Evolutionary conservation across 2,888 invertebrate species (phyloP).

Genomic region (Lycophotia porphyrea): DNA sequence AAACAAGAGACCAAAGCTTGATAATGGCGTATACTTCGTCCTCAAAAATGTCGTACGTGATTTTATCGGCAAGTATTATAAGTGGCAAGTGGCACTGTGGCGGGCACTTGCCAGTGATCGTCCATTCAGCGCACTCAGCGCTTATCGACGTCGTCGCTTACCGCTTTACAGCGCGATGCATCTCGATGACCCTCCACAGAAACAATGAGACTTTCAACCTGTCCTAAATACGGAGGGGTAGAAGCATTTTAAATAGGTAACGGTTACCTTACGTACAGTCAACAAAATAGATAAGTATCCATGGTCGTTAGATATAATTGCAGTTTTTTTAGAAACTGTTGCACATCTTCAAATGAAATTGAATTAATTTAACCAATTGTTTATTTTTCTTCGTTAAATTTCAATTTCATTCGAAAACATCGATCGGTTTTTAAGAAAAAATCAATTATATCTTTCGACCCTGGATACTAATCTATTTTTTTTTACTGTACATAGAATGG

Average conservation of each 20-base stretch:
- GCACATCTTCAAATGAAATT: too few relatives aligned
- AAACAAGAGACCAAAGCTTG: neutral
- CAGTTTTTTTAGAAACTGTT: too few relatives aligned
- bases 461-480: too few relatives aligned
- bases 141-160: slow-evolving; percentile 80
- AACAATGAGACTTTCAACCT: slow-evolving; percentile 68
- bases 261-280: too few relatives aligned
- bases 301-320: too few relatives aligned
- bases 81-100: slow-evolving; percentile 55
- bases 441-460: too few relatives aligned
- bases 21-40: neutral
- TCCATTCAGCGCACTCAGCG: slow-evolving; percentile 84
- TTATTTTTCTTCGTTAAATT: too few relatives aligned
- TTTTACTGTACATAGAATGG: too few relatives aligned
- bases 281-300: too few relatives aligned
- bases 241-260: neutral
- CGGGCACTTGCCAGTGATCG: slow-evolving; percentile 80
- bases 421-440: too few relatives aligned
- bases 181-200: slow-evolving; percentile 65
- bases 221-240: slow-evolving; percentile 47
- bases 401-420: too few relatives aligned
- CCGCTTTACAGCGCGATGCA: slow-evolving; percentile 65
- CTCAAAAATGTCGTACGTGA: slow-evolving; percentile 59
- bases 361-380: too few relatives aligned
- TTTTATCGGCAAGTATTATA: slow-evolving; percentile 67